A percentile compares a stretch with the other conserved stretches of the same genome.
phyloP scores from a whole-genome alignment of 2,797 vertebrate genomes.

The Pseudotriccus pelzelni region DNA sequence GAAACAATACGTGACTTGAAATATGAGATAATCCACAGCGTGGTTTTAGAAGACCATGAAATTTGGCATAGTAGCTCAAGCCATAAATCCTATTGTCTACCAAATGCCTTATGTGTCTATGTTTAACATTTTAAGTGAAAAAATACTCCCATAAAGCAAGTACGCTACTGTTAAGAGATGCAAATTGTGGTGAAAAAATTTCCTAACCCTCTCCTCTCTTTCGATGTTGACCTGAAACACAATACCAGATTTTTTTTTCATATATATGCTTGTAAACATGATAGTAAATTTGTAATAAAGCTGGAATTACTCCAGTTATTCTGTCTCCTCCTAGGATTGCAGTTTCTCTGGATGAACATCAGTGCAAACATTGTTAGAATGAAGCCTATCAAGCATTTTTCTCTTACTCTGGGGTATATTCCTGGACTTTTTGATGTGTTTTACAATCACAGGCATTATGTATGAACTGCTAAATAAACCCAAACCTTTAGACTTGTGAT shows the following conservation, averaged over 20 bases:
- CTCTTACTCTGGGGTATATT: not conserved
- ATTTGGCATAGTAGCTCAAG: not conserved
- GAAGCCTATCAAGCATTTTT: not conserved
- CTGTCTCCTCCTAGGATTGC: not conserved
- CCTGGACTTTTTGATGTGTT: not conserved
- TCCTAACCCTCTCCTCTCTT: not conserved
- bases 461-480: not conserved
- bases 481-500: not conserved
- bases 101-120: not conserved
- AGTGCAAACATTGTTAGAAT: not conserved
- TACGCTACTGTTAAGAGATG: not conserved
- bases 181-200: not conserved
- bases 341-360: not conserved
- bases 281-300: not conserved
- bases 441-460: not conserved
- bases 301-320: not conserved
- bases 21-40: not conserved
- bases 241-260: not conserved
- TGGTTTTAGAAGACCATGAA: constrained; percentile 10
- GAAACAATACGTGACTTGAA: not conserved
- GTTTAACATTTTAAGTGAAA: not conserved
- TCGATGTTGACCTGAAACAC: not conserved
- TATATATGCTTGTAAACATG: not conserved
- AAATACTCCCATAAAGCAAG: not conserved
- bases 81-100: not conserved